Base-by-base conservation (phyloP, 2,113 vertebrate species). In the Sinocyclocheilus maitianheensis region DNA sequence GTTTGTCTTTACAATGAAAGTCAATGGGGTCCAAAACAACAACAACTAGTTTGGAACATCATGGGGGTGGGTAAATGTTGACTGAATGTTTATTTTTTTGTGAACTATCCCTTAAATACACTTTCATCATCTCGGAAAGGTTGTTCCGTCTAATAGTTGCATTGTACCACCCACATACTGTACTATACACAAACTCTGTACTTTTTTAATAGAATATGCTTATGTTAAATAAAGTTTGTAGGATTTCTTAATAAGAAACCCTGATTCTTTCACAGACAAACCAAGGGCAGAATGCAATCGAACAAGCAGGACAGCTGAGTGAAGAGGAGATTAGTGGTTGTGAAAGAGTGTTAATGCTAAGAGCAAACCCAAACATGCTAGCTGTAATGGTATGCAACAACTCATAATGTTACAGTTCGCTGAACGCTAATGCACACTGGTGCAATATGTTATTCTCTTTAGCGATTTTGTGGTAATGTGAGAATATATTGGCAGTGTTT, bases 381-480 rank as follows among this genome's bases (percentile, higher is more conserved):
- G 65, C 8, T 83, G 18, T 69, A 69, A 82, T 69, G 30, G 55
- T 72, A 53, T 37, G 48, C 81, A 55, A 58, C 18, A 71, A 34
- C 63, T 37, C 65, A 72, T 83, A 34, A 69, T 5, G 26, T 72
- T 55, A 67, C 12, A 72, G 48, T n/a, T 72, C n/a, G 4, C 5
- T 83, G 46, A 83, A n/a, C 20, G 2, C 30, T 83, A 72, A 83
- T 58, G 63, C 65, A 69, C 6, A 65, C 22, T 18, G 5, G n/a
- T 22, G 26, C 24, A 71, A 82, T 46, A 46, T 82, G 62, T 69
- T 69, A 12, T 43, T 69, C 1, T 6, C 53, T 43, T 48, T 46
- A 81, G 40, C 1, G 22, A 67, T 72, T 71, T 22, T 53, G 65
- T 30, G 65, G 20, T 71, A 72, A 72, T 72, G 65, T 55, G 65